phyloP scores from a whole-genome alignment of 2,888 invertebrate genomes.

The Troglohyphantes excavatus region DNA sequence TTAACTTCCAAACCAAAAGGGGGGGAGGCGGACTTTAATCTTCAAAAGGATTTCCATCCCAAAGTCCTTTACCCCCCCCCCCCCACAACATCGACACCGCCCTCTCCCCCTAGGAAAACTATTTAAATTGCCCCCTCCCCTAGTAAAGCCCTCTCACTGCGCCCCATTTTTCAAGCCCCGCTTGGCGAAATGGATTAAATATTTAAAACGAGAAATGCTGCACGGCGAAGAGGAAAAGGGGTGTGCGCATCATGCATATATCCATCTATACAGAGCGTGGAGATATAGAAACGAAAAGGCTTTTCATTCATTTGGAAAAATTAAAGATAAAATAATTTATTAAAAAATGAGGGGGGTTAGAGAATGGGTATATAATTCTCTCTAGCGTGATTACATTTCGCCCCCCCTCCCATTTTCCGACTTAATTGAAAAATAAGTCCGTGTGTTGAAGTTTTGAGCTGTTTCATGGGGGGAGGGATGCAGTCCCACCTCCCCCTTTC shows the following conservation, averaged over 20 bases:
- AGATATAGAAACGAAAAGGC: not conserved
- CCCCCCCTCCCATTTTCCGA: not conserved
- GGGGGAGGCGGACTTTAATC: too few relatives aligned
- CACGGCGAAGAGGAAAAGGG: too few relatives aligned
- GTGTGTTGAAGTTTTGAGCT: not conserved
- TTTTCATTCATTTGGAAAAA: constrained; percentile 5
- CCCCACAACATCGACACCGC: not conserved
- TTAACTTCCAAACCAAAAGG: not conserved
- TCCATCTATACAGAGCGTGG: too few relatives aligned
- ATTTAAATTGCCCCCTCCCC: constrained; percentile 44
- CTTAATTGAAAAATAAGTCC: not conserved
- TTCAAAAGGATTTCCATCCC: not conserved
- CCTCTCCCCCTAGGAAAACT: constrained; percentile 21
- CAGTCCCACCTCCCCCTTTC: not conserved
- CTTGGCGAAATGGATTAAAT: constrained; percentile 61
- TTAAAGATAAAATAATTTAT: not conserved
- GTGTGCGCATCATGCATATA: not conserved
- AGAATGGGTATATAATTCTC: not conserved
- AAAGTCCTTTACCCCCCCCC: not conserved
- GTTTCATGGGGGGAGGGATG: not conserved
- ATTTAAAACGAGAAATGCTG: constrained; percentile 22
- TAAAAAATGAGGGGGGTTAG: not conserved
- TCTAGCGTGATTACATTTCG: constrained; percentile 3
- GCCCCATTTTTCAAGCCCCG: constrained; percentile 35
- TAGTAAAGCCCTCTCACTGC: constrained; percentile 1